Percentiles rank a stretch among this genome's conserved stretches.
Conservation (phyloP, 2,888 invertebrate genomes). For the Himalopsyche kuldschensis region DNA sequence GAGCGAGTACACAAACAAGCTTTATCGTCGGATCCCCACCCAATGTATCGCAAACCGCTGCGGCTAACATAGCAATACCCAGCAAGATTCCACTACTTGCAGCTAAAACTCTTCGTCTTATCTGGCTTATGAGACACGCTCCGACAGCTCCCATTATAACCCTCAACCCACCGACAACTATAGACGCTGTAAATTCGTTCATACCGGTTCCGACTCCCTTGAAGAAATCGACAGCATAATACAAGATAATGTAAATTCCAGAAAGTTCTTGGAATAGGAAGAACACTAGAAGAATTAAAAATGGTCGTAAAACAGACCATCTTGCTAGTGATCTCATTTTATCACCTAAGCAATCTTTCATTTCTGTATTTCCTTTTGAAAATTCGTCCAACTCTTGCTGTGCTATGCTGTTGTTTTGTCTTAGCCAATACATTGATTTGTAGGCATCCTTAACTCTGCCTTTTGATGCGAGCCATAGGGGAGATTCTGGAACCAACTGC, state of each 20-base stretch:
- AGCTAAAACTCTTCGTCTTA: slow-evolving; percentile 65
- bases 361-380: slow-evolving; percentile 48
- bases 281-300: slow-evolving; percentile 65
- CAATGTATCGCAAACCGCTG: slow-evolving; percentile 62
- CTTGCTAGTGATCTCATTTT: slow-evolving; percentile 54
- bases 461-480: slow-evolving; percentile 66
- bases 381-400: slow-evolving; percentile 67
- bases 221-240: slow-evolving; percentile 73
- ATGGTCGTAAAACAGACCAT: slow-evolving; percentile 67
- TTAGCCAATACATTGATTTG: slow-evolving; percentile 65
- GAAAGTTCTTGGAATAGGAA: slow-evolving; percentile 72
- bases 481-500: slow-evolving; percentile 70
- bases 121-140: slow-evolving; percentile 66
- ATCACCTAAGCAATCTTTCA: slow-evolving; percentile 47
- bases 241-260: slow-evolving; percentile 72
- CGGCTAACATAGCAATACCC: slow-evolving; percentile 66
- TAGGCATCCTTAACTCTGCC: slow-evolving; percentile 64
- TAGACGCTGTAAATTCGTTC: slow-evolving; percentile 69
- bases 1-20: slow-evolving; percentile 65
- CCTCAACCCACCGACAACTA: slow-evolving; percentile 68
- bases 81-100: slow-evolving; percentile 68
- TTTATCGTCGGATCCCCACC: slow-evolving; percentile 56
- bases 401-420: slow-evolving; percentile 64
- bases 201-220: slow-evolving; percentile 66
- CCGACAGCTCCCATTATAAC: slow-evolving; percentile 69